phyloP scores from a whole-genome alignment of 2,113 vertebrate genomes.

The Dascyllus trimaculatus region DNA sequence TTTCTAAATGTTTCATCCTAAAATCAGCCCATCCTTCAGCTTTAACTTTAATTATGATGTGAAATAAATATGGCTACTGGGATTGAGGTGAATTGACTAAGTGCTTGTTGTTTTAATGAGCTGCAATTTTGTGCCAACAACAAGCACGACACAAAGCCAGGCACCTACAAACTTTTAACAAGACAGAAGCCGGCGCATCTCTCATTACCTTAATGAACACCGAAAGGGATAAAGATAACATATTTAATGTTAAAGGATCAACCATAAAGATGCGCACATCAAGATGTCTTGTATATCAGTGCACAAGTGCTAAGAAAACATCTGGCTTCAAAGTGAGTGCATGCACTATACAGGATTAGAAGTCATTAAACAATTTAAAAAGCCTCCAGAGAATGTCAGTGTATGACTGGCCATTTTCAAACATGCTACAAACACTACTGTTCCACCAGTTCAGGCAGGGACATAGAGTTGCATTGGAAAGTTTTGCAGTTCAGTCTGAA shows the following conservation, averaged over 20 bases:
- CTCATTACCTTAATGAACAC: constrained; percentile 65
- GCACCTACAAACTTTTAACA: constrained; percentile 50
- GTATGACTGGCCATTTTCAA: neutral
- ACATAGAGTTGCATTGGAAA: constrained; percentile 67
- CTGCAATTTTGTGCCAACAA: constrained; percentile 38
- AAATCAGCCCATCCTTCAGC: constrained; percentile 3
- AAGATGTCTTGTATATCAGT: constrained; percentile 14
- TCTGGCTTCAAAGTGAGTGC: neutral
- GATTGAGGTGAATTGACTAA: constrained; percentile 15
- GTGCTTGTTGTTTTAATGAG: constrained; percentile 52
- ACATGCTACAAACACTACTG: neutral
- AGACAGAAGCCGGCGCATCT: constrained; percentile 18
- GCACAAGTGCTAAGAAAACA: constrained; percentile 34
- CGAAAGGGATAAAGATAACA: constrained; percentile 26
- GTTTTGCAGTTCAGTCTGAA: constrained; percentile 73
- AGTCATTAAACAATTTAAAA: constrained; percentile 4
- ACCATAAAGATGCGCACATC: constrained; percentile 1
- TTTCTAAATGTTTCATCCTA: neutral
- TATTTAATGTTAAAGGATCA: constrained; percentile 28
- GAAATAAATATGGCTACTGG: constrained; percentile 25
- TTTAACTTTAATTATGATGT: constrained; percentile 18
- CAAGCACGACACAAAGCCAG: constrained; percentile 29
- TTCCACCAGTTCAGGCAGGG: constrained; percentile 65
- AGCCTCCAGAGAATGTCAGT: neutral
- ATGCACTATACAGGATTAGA: constrained; percentile 8